Evolutionary conservation across 2,797 vertebrate genomes (phyloP).

Genomic region (Pristis pectinata): DNA sequence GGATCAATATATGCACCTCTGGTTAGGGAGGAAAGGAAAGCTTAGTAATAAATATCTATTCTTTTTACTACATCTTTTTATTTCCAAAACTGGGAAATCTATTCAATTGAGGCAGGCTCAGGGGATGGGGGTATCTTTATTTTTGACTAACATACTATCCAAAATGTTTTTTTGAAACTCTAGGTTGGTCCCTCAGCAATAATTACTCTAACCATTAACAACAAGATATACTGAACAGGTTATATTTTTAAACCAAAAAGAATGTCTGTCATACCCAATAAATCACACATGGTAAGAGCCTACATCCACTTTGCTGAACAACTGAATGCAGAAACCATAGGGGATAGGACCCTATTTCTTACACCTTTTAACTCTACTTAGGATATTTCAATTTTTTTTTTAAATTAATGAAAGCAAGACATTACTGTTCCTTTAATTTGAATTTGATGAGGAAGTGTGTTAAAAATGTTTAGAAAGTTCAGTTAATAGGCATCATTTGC

Average conservation of each 20-base stretch:
- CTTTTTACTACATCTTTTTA: background rate
- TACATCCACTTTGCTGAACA: background rate
- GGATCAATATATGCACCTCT: background rate
- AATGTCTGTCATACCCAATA: background rate
- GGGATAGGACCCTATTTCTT: background rate
- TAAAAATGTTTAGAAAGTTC: background rate
- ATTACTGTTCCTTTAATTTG: background rate
- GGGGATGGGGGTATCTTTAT: too few species aligned
- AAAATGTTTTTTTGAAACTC: background rate
- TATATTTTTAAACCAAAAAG: background rate
- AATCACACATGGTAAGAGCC: background rate
- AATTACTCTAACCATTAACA: background rate
- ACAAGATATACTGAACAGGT: too few species aligned
- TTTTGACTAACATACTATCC: background rate
- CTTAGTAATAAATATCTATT: background rate
- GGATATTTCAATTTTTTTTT: background rate
- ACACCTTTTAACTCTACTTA: background rate
- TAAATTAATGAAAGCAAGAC: background rate
- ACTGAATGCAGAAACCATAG: background rate
- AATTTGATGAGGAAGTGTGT: background rate
- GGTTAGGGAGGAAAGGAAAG: background rate
- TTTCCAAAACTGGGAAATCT: background rate
- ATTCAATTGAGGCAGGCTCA: too few species aligned
- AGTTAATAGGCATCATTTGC: background rate
- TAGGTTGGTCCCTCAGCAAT: background rate